Evolutionary conservation across 2,888 invertebrate genomes (phyloP).

Genomic region (Metacarcinus magister): DNA sequence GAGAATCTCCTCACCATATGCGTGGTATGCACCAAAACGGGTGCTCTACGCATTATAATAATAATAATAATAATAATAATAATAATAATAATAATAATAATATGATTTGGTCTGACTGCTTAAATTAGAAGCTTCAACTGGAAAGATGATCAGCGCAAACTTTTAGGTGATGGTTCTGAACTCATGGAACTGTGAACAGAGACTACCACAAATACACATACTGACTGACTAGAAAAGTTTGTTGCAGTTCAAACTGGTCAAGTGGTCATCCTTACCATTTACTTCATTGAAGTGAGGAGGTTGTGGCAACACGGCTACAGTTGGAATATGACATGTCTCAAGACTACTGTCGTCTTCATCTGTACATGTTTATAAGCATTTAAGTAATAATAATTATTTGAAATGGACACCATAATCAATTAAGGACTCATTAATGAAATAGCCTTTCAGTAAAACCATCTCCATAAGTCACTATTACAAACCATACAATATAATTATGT

Average conservation of each 20-base stretch:
- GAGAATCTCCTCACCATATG: no score
- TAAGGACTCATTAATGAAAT: neutral
- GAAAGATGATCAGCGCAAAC: neutral
- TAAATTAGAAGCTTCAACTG: neutral
- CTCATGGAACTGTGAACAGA: neutral
- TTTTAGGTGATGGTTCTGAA: neutral
- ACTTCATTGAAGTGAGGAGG: slow-evolving; percentile 12
- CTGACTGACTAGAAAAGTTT: neutral
- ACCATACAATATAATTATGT: no score
- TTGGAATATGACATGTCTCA: no score
- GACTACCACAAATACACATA: neutral
- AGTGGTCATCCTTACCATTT: slow-evolving; percentile 17
- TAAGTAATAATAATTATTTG: no score
- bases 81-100: no score
- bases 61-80: no score
- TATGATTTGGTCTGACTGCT: no score
- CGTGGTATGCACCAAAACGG: no score
- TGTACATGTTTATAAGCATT: no score
- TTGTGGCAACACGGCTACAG: slow-evolving; percentile 39
- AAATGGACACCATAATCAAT: neutral
- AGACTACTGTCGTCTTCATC: no score
- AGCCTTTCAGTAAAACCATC: neutral
- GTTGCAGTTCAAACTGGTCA: neutral
- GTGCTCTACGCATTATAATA: no score
- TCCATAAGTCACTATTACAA: neutral